These are phyloP conservation scores for Anguilla obscura DNA, from an alignment of 2,797 vertebrate genomes.

Conservation along the genomic window DNA sequence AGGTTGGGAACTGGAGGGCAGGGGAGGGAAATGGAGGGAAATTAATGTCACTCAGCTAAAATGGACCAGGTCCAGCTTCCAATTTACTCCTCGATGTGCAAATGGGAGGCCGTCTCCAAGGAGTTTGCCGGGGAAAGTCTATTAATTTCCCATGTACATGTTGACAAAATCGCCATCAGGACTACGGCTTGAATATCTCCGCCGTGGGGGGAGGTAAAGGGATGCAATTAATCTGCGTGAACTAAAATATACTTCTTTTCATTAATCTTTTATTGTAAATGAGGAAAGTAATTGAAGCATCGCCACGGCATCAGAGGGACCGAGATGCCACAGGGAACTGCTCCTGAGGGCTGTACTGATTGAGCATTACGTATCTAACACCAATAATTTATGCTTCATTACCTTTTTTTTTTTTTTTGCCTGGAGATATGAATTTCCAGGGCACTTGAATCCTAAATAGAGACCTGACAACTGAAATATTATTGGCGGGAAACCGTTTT, in stretches of 20 bases:
- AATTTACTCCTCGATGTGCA: conserved; percentile 68
- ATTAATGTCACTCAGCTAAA: conserved; percentile 66
- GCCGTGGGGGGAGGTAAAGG: conserved; percentile 74
- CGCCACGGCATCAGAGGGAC: conserved; percentile 77
- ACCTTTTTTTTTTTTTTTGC: conserved; percentile 64
- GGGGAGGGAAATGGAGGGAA: conserved; percentile 50
- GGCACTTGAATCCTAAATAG: conserved; percentile 61
- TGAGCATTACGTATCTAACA: conserved; percentile 84
- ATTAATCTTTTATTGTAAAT: conserved; percentile 87
- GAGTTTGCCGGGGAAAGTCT: conserved; percentile 78
- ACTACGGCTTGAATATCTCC: conserved; percentile 86
- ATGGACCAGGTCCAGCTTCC: conserved; percentile 63
- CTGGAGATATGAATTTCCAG: conserved; percentile 75
- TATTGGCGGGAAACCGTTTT: neutral
- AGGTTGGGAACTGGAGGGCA: neutral
- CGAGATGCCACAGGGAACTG: conserved; percentile 74
- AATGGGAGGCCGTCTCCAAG: conserved; percentile 66
- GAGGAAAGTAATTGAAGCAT: conserved; percentile 81
- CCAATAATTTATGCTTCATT: conserved; percentile 84
- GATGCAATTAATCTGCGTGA: conserved; percentile 89
- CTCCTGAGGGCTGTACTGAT: conserved; percentile 76
- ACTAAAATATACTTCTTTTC: conserved; percentile 87
- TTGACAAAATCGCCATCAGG: conserved; percentile 85
- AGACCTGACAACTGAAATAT: conserved; percentile 52
- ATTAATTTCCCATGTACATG: conserved; percentile 86